Base-by-base conservation (phyloP, 2,113 vertebrate genomes). In the Ibidorhyncha struthersii region DNA sequence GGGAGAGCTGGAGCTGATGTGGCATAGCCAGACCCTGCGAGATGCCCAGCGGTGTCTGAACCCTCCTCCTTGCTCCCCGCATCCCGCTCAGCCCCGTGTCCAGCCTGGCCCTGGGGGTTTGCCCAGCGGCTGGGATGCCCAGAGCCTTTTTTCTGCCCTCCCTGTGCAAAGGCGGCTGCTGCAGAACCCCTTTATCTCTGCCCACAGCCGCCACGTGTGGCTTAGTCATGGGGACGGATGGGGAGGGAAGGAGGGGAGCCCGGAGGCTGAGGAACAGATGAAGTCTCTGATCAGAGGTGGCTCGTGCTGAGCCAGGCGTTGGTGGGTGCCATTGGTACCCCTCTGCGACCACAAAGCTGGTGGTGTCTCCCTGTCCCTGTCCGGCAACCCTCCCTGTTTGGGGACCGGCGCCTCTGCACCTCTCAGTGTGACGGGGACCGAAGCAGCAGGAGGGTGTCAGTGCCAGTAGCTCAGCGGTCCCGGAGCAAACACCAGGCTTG, bases 121-220 rank as follows among this genome's bases (percentile, higher is more conserved):
- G 66, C 45, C 18, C 0, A 1, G 14, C 1, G 2, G 4, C 32
- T 50, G 45, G 59, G 26, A 0, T 82, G 26, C 69, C 62, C 67
- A 7, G 56, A 66, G 52, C 61, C 78, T 52, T 20, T 13, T 10
- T 7, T 3, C 34, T 53, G 58, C 47, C 58, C 36, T 23, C 14
- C 29, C 25, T 0, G 1, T 29, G 23, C 49, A 22, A 23, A 49
- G 49, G 21, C 49, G 49, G 49, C 62, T 34, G 50, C 49, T 19
- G 58, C 14, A 18, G 67, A 65, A 67, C 63, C 49, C 49, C 84
- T 49, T 78, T 5, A 23, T 36, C 41, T 26, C 25, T 10, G 11
- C 38, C 83, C 4, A 53, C 47, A 13, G 77, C 80, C 21, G 7
- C 91, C 96, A 58, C 45, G 34, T 49, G 91, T 0, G 3, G 25